Base-by-base conservation (phyloP, 2,797 vertebrate species). In the Pagetopsis macropterus region DNA sequence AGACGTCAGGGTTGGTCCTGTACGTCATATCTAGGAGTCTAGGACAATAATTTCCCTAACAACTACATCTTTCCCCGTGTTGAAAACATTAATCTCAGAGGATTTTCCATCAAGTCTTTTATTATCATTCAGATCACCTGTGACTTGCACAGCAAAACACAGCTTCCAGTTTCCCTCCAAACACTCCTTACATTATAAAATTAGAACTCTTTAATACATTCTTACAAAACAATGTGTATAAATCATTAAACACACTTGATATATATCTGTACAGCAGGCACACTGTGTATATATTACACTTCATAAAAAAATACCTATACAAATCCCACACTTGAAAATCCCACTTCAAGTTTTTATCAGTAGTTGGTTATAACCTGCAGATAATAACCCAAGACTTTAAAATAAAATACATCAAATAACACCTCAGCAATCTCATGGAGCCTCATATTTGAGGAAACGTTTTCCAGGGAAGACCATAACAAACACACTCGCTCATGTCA, bases 141-240 rank as follows among this genome's bases (percentile, higher is more conserved):
- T 90, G 86, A 84, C 83, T 88, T 86, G 85, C 88, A 91, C 85
- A 90, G 89, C 76, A 91, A 81, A 88, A 86, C 79, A 86, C 73
- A 87, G 64, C 63, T 72, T 82, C 74, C 79, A 84, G 65, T 43
- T 78, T 78, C 68, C 88, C 27, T 56, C 68, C 71, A 74, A 80
- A 81, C 67, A 71, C 8, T 63, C 19, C 2, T 76, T 82, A 75
- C 49, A 71, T 75, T 82, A 76, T 68, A 81, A 84, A 87, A 85
- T 54, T 82, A 78, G 54, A 91, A 76, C 64, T 84, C 66, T 87
- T 87, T 80, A 81, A 75, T 84, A 81, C 65, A 84, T 78, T 79
- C 72, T 76, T 79, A 76, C 48, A 88, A 85, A 87, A 83, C 62
- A 44, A 23, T 74, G 77, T 33, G 72, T 88, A 90, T 15, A 91